These are phyloP conservation scores for Heliconius eleuchia DNA, from an alignment of 1,140 invertebrate genomes.

Conservation along the genomic window DNA sequence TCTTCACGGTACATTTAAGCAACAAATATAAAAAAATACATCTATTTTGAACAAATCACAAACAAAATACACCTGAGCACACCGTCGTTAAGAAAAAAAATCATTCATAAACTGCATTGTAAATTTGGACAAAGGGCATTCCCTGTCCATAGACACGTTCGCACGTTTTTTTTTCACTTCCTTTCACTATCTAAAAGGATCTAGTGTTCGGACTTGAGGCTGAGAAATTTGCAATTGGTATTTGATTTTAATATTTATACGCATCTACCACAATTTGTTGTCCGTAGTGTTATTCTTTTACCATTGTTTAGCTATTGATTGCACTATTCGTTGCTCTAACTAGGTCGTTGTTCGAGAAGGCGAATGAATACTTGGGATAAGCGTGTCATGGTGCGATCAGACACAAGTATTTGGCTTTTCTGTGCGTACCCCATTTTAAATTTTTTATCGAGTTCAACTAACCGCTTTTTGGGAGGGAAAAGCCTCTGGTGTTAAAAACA, in stretches of 20 bases:
- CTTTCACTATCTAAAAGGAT: conserved; percentile 2
- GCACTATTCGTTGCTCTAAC: no score
- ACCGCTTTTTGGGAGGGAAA: no score
- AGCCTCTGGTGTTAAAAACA: no score
- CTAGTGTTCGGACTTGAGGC: background rate
- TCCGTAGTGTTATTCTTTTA: no score
- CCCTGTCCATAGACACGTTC: conserved; percentile 54
- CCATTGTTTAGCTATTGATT: no score
- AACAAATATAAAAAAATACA: conserved; percentile 16
- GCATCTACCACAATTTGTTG: no score
- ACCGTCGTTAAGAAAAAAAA: conserved; percentile 49
- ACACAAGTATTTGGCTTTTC: no score
- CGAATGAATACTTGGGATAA: no score
- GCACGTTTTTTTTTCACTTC: conserved; percentile 53
- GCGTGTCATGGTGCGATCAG: no score
- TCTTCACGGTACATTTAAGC: conserved; percentile 13
- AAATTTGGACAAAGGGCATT: conserved; percentile 52
- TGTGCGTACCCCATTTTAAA: no score
- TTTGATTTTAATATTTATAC: background rate
- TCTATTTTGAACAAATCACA: conserved; percentile 26
- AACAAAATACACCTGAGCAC: conserved; percentile 68
- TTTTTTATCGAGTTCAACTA: no score
- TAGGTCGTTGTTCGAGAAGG: no score
- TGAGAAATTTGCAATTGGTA: background rate
- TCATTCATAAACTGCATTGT: conserved; percentile 62